phyloP scores from a whole-genome alignment of 2,113 vertebrate species.

The Rhadina sibilatrix region DNA sequence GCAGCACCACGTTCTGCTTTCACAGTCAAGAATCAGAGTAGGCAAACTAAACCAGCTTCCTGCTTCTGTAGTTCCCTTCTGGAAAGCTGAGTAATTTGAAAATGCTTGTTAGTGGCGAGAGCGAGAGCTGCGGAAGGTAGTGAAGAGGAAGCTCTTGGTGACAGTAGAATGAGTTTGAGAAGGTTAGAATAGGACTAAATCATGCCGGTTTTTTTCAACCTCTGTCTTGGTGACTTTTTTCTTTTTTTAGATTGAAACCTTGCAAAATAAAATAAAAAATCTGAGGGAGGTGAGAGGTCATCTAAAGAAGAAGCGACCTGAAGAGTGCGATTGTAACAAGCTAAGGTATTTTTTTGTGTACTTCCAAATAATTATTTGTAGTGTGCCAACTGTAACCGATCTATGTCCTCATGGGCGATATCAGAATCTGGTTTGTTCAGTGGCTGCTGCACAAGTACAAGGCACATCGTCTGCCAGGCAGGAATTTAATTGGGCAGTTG shows the following conservation, averaged over 20 bases:
- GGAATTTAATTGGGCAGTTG: neutral
- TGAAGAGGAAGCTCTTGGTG: neutral
- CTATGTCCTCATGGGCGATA: neutral
- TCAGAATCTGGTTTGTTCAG: neutral
- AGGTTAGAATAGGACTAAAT: neutral
- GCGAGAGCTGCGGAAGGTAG: neutral
- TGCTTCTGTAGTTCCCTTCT: neutral
- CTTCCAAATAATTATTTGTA: neutral
- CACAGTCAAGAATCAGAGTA: neutral
- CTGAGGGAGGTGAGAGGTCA: constrained; percentile 93
- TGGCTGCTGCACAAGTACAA: neutral
- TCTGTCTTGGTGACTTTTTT: neutral
- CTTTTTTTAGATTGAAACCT: constrained; percentile 86
- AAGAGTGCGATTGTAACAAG: constrained; percentile 89
- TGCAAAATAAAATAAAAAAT: constrained; percentile 98
- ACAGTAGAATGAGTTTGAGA: neutral
- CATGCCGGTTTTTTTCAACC: neutral
- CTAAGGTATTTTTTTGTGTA: constrained; percentile 75
- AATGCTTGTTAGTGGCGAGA: neutral
- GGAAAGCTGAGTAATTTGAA: neutral
- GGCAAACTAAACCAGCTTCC: neutral
- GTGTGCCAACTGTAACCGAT: neutral
- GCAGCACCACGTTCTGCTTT: accelerated
- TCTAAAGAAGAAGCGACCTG: constrained; percentile 89
- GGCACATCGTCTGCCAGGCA: neutral